Evolutionary conservation across 2,113 vertebrate species (phyloP).

Genomic region (Muntiacus muntjak): DNA sequence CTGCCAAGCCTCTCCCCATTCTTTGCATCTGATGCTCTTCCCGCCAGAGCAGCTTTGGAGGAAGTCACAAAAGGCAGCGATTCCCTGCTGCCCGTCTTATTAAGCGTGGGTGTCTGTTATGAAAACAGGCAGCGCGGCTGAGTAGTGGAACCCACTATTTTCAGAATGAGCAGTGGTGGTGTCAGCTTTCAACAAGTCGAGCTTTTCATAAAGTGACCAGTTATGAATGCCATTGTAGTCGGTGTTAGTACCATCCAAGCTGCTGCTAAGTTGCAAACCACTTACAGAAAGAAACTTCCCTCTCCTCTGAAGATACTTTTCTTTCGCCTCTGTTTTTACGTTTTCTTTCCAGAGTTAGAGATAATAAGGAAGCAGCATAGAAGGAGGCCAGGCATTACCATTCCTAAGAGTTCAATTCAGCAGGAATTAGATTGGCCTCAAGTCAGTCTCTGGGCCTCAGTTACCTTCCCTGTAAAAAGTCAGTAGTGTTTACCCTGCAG

Average conservation of each 20-base stretch:
- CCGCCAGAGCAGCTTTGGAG: not conserved
- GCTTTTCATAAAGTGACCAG: not conserved
- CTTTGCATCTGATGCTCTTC: not conserved
- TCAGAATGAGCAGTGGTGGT: not conserved
- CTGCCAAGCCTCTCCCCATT: not conserved
- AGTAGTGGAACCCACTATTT: conserved; percentile 6
- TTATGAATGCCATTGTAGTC: not conserved
- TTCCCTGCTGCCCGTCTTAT: conserved; percentile 8
- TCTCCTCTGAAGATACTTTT: not conserved
- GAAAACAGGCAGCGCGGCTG: not conserved
- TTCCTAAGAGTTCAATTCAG: not conserved
- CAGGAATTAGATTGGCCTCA: not conserved
- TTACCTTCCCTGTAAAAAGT: not conserved
- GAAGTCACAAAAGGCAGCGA: not conserved
- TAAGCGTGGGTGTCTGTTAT: not conserved
- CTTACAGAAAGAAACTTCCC: not conserved
- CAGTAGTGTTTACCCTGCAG: not conserved
- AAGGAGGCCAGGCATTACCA: not conserved
- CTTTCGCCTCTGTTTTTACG: not conserved
- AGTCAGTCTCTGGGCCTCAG: not conserved
- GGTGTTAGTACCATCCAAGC: not conserved
- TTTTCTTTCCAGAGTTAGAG: not conserved
- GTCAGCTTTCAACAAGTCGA: not conserved
- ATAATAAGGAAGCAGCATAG: not conserved
- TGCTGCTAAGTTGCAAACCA: not conserved